Conservation (phyloP, 2,888 invertebrate species). For the Leptinotarsa tumamoca region DNA sequence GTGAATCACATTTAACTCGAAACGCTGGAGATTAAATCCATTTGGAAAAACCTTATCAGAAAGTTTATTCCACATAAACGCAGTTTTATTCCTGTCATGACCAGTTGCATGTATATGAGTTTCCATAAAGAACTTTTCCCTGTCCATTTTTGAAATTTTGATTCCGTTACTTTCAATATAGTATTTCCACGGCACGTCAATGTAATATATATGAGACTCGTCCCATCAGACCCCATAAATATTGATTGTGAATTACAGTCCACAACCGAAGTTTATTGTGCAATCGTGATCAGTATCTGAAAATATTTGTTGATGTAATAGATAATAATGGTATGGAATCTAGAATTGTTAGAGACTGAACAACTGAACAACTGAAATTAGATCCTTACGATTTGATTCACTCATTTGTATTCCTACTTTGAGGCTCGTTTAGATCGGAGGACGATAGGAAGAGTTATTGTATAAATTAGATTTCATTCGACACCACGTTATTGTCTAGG, state of each 20-base stretch:
- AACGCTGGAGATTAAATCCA: too few species aligned
- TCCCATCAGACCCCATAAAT: background rate
- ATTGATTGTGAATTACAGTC: background rate
- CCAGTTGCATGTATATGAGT: too few species aligned
- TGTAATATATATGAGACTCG: background rate
- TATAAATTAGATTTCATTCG: too few species aligned
- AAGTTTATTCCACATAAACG: too few species aligned
- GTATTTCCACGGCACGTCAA: background rate
- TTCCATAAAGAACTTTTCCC: too few species aligned
- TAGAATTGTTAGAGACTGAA: background rate
- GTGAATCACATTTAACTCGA: too few species aligned
- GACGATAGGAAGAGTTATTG: too few species aligned
- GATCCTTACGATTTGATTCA: background rate
- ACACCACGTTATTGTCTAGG: too few species aligned
- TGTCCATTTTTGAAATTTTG: too few species aligned
- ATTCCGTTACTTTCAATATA: background rate
- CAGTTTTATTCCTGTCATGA: too few species aligned
- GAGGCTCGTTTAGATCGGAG: background rate
- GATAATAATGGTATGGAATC: background rate
- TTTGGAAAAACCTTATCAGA: too few species aligned
- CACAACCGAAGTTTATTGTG: background rate
- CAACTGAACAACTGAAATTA: background rate
- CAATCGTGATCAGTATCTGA: background rate
- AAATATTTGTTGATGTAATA: constrained; percentile 14
- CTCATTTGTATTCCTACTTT: background rate